These are phyloP conservation scores for Petrocephalus sullivani DNA, from an alignment of 2,797 vertebrate genomes.

Conservation along the genomic window DNA sequence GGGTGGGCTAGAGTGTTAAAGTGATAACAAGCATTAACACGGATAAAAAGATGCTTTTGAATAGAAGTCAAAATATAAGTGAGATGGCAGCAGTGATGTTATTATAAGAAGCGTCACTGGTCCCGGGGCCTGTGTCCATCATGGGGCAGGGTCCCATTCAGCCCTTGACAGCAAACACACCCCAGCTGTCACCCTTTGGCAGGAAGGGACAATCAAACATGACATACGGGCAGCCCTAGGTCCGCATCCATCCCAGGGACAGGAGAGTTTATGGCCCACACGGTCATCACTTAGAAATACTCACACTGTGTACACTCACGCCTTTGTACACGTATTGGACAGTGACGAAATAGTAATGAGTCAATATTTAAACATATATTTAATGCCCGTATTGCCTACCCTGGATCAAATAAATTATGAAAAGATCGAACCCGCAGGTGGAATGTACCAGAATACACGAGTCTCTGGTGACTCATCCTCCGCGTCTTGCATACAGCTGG, in stretches of 20 bases:
- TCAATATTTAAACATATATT: neutral
- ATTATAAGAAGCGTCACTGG: neutral
- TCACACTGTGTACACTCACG: neutral
- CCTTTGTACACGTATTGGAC: neutral
- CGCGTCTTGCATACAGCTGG: conserved; percentile 5
- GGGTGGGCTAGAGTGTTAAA: neutral
- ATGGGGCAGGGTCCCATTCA: neutral
- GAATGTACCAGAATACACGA: conserved; percentile 9
- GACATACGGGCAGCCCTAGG: neutral
- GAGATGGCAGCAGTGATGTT: neutral
- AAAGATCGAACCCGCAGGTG: neutral
- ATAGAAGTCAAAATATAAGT: neutral
- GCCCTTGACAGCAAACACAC: neutral
- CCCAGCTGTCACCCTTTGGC: neutral
- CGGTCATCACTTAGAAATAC: no score
- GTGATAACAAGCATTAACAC: neutral
- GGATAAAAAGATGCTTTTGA: neutral
- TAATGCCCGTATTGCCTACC: neutral
- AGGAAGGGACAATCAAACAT: conserved; percentile 1
- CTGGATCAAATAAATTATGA: neutral
- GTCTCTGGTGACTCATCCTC: conserved; percentile 1
- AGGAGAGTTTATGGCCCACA: neutral
- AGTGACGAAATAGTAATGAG: neutral
- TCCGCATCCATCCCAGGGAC: neutral
- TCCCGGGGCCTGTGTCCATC: neutral